Evolutionary conservation across 2,888 invertebrate genomes (phyloP), one percentile per base, ranked within the genome.

Genomic region (Suillia variegata): DNA sequence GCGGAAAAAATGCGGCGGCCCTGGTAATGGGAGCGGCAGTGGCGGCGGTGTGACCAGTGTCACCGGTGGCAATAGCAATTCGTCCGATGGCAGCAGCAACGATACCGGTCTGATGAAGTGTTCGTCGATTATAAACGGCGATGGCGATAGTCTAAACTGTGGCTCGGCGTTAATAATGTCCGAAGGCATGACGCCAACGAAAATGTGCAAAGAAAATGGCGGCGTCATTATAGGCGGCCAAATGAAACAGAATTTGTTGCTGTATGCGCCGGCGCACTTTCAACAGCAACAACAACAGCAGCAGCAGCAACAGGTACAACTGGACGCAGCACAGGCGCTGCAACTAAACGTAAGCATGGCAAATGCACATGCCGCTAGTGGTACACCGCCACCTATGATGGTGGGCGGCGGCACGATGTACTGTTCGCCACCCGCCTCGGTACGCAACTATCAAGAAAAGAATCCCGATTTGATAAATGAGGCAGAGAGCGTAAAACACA

Each of bases 391-490:
- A 54, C 58, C 68, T 21, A 61, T 84, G 84, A 74, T 85, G 85
- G 67, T 71, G 1, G 17, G 72, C 82, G 17, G 72, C 82, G 22
- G 77, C 49, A 33, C 65, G 8, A 63, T 78, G 18, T 83, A 83
- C 61, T 83, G 83, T 56, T 85, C 88, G 74, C 88, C 88, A 54
- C 84, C 86, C 1, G 82, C 84, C 1, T 78, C 81, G n/a, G 67
- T 85, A 66, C 79, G 85, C 58, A 84, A 83, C 64, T 85, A 84
- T 68, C 83, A 70, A 53, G 91, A 91, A 78, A 89, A 88, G 80
- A 91, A 91, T 81, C 91, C 91, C 57, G 91, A 92, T 82, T 85
- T 92, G 77, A 89, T 92, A 78, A 91, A 89, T 81, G 91, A 91
- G 76, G 89, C 80, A 2, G 90, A 90, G 82, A 88, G 84, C 17